Evolutionary conservation across 2,797 vertebrate genomes (phyloP).

Genomic region (Gobio occitaniae): DNA sequence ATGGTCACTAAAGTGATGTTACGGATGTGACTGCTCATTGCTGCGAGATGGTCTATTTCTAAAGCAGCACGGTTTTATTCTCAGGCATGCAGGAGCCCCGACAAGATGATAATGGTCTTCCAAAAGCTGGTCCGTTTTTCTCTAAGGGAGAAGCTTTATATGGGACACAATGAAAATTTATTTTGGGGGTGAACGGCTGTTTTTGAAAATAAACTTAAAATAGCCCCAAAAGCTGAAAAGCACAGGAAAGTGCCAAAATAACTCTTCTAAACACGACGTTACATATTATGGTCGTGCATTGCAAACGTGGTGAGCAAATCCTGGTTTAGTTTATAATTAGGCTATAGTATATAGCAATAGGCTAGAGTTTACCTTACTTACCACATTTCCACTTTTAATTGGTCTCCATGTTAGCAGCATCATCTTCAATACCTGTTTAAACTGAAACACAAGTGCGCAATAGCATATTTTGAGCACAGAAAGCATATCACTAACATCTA

Average conservation of each 20-base stretch:
- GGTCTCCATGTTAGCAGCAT: background rate
- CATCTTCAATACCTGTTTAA: background rate
- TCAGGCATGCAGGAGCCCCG: background rate
- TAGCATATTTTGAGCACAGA: background rate
- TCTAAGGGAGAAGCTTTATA: slow-evolving; percentile 32
- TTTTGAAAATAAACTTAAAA: background rate
- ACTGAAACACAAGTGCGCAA: background rate
- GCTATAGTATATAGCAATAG: too few relatives aligned
- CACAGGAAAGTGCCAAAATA: background rate
- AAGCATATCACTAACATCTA: background rate
- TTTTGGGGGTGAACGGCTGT: slow-evolving; percentile 23
- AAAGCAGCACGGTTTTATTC: slow-evolving; percentile 25
- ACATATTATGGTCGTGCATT: background rate
- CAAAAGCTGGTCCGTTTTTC: slow-evolving; percentile 19
- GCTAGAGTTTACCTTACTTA: background rate
- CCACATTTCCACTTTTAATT: background rate
- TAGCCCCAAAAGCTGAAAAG: background rate
- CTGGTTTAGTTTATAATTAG: background rate
- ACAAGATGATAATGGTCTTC: slow-evolving; percentile 41
- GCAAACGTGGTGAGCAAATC: background rate
- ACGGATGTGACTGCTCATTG: background rate
- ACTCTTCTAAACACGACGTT: background rate
- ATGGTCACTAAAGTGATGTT: background rate
- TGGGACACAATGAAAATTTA: slow-evolving; percentile 42
- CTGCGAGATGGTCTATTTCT: slow-evolving; percentile 39